Base-by-base conservation (phyloP, 2,113 vertebrate species). In the Plestiodon gilberti region DNA sequence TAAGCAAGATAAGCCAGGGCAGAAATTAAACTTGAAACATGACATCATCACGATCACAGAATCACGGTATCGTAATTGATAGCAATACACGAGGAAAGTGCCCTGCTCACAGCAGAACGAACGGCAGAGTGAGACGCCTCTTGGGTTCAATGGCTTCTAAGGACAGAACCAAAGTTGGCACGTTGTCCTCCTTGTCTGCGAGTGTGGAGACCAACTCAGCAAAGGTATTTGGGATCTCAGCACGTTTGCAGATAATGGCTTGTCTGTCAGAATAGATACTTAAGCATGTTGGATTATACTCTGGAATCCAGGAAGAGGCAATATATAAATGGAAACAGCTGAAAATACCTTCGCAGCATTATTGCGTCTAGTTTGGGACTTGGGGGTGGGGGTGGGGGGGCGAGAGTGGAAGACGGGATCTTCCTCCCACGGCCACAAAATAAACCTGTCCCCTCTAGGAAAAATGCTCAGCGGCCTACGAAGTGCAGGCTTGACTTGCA, bases 111-210 rank as follows among this genome's bases (percentile, higher is more conserved):
- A 15, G 61, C 0, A 40, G 6, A 15, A 25, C 59, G 43, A 90
- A 85, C 25, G 20, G 65, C 28, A n/a, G 8, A 67, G 0, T 14
- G 62, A 86, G 65, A 88, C n/a, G 61, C 0, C 0, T 0, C 28
- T 4, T 55, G 86, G 80, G 55, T 55, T 76, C 83, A 88, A 52
- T 0, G 1, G 38, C 3, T 80, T 0, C 65, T 48, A 91, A 85
- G 84, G 62, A 62, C 82, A 88, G 33, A 81, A 85, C 0, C 13
- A 2, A n/a, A 23, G 25, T 7, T 76, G 74, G 30, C 15, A 3
- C 52, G 71, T 80, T 43, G 33, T 43, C 4, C 1, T 48, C 79
- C 62, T n/a, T 67, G 43, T 61, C 83, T 33, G 57, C 79, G 85
- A 78, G 40, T 48, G 74, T 85, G 33, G 74, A 62, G 83, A 67